These are phyloP conservation scores for Patella caerulea DNA, from an alignment of 2,888 invertebrate species.

Conservation along the genomic window DNA sequence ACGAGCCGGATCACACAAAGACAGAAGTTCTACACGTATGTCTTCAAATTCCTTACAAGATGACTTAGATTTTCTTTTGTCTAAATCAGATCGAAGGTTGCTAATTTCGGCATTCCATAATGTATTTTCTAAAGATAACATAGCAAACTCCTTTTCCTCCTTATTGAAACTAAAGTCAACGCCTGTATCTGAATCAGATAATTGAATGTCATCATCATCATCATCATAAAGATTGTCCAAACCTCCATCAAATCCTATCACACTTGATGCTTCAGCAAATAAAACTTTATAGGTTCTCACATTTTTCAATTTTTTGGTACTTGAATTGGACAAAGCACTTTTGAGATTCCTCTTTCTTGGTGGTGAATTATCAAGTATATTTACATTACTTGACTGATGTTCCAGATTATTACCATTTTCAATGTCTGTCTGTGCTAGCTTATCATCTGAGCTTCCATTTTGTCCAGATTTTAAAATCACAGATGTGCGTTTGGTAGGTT, in stretches of 20 bases:
- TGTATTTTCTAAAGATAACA: slow-evolving; percentile 60
- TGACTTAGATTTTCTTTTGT: background rate
- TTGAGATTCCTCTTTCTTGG: background rate
- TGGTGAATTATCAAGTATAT: background rate
- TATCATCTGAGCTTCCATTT: slow-evolving; percentile 23
- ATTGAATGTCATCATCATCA: slow-evolving; percentile 37
- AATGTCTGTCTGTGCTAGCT: slow-evolving; percentile 19
- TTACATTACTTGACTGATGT: slow-evolving; percentile 10
- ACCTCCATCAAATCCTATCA: slow-evolving; percentile 63
- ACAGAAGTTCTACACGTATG: slow-evolving; percentile 46
- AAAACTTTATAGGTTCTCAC: slow-evolving; percentile 35
- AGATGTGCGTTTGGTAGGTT: slow-evolving; percentile 51
- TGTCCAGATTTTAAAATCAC: slow-evolving; percentile 27
- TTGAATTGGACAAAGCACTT: slow-evolving; percentile 2
- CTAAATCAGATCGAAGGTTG: slow-evolving; percentile 41
- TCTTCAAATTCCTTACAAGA: slow-evolving; percentile 62
- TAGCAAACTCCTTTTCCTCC: slow-evolving; percentile 61
- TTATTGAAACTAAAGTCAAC: slow-evolving; percentile 51
- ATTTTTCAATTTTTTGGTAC: slow-evolving; percentile 12
- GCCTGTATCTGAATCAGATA: slow-evolving; percentile 24
- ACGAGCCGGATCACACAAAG: slow-evolving; percentile 42
- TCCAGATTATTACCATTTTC: slow-evolving; percentile 9
- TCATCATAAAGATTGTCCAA: slow-evolving; percentile 51
- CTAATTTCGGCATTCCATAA: slow-evolving; percentile 57
- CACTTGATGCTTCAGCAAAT: slow-evolving; percentile 47